These are phyloP conservation scores for Falco punctatus DNA, from an alignment of 2,113 vertebrate genomes.

Conservation along the genomic window DNA sequence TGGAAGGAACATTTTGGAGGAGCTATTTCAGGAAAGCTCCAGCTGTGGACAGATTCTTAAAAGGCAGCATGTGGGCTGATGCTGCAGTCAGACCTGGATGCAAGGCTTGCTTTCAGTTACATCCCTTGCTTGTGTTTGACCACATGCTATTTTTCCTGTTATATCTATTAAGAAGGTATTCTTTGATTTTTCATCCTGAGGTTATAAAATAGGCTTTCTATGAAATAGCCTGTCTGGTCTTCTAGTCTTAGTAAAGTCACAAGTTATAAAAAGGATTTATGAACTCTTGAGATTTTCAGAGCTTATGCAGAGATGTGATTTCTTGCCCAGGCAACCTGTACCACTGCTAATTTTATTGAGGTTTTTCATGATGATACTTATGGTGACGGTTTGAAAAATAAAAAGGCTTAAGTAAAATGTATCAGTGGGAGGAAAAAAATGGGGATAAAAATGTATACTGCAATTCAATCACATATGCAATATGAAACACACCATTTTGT, in stretches of 20 bases:
- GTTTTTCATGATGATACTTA: background rate
- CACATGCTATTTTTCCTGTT: background rate
- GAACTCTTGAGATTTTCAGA: background rate
- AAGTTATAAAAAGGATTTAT: slow-evolving; percentile 15
- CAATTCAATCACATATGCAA: background rate
- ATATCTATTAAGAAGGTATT: background rate
- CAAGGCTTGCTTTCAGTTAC: background rate
- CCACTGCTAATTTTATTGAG: background rate
- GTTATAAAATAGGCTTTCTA: background rate
- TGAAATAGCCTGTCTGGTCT: background rate
- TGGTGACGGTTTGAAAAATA: background rate
- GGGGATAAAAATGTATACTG: background rate
- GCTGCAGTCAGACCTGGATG: background rate
- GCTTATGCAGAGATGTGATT: background rate
- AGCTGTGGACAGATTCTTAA: slow-evolving; percentile 11
- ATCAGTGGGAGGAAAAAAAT: background rate
- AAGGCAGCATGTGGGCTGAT: background rate
- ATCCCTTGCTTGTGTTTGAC: background rate
- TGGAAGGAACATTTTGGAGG: background rate
- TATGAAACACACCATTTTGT: background rate
- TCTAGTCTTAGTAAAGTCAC: slow-evolving; percentile 18
- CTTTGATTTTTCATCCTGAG: background rate
- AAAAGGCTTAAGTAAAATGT: background rate
- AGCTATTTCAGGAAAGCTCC: slow-evolving; percentile 22
- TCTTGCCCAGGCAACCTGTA: slow-evolving; percentile 11